These are phyloP conservation scores for Hypolimnas misippus DNA, from an alignment of 2,888 invertebrate species.

Conservation along the genomic window DNA sequence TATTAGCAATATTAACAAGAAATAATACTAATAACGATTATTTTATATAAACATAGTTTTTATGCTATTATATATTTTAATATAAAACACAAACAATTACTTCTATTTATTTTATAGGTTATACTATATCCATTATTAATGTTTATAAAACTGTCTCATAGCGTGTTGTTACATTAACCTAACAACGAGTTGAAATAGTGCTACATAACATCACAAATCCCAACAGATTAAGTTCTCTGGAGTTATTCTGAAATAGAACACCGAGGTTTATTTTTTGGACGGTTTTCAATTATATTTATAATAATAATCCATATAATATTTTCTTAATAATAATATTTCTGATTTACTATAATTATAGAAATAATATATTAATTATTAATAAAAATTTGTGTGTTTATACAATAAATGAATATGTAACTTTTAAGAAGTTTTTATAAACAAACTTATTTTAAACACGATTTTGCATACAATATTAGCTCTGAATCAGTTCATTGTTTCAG, in stretches of 20 bases:
- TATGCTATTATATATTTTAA: too few relatives aligned
- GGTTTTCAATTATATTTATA: not conserved
- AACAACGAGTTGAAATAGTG: slow-evolving; percentile 14
- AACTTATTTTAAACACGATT: not conserved
- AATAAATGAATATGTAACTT: too few relatives aligned
- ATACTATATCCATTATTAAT: not conserved
- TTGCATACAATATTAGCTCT: not conserved
- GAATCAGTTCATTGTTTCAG: not conserved
- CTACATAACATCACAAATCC: slow-evolving; percentile 13
- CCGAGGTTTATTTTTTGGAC: not conserved
- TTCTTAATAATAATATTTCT: not conserved
- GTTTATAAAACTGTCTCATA: slow-evolving; percentile 9
- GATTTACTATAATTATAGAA: too few relatives aligned
- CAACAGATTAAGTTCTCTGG: slow-evolving; percentile 12
- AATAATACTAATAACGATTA: too few relatives aligned
- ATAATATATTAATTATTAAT: too few relatives aligned
- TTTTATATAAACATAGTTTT: too few relatives aligned
- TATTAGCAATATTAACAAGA: too few relatives aligned
- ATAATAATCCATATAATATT: not conserved
- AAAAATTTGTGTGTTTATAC: too few relatives aligned
- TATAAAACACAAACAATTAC: too few relatives aligned
- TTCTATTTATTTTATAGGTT: not conserved
- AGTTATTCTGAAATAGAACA: slow-evolving; percentile 4
- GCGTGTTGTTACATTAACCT: slow-evolving; percentile 12
- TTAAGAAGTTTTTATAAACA: not conserved